Base-by-base conservation (phyloP, 2,888 invertebrate genomes). In the Ophioninae sp. region DNA sequence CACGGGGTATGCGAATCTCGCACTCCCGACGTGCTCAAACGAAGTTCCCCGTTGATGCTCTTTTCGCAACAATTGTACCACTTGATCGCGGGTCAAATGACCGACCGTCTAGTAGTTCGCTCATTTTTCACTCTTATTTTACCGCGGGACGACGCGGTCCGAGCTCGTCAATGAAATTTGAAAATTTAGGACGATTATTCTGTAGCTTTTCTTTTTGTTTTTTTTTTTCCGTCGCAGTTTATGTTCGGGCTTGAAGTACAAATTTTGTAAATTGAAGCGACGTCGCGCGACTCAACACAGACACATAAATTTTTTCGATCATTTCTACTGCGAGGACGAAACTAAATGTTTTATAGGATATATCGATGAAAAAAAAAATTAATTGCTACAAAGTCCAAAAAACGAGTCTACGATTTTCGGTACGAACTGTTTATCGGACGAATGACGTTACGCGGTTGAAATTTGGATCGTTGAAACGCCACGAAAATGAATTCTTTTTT, bases 61-160 rank as follows among this genome's bases (percentile, higher is more conserved):
- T 76, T 82, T 67, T 77, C 79, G 23, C 76, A 75, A 83, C 74
- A 84, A 81, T 76, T 77, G 44, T 73, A 59, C 80, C 75, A 76
- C 86, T 87, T 87, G 87, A 88, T 88, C 87, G 89, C 87, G 89
- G 90, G 89, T 90, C 89, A 90, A 89, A 87, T 89, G 79, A 86
- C 82, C 77, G 81, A 86, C 86, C 81, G 84, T 81, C 79, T 78
- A 70, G 80, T 84, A 81, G 69, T 84, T 80, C 20, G 10, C 65
- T 39, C 7, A n/a, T n/a, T n/a, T 56, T 41, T 56, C 56, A 3
- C 8, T 56, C 37, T 56, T 20, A 2, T 62, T 37, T 30, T 39
- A 30, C 21, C 13, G 30, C 64, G 39, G 50, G 74, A 74, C 65
- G 23, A 37, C 61, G 59, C 72, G 23, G 41, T 13, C 62, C 64